These are phyloP conservation scores for Apogon hyalosoma DNA, from an alignment of 2,797 vertebrate species.

Conservation along the genomic window DNA sequence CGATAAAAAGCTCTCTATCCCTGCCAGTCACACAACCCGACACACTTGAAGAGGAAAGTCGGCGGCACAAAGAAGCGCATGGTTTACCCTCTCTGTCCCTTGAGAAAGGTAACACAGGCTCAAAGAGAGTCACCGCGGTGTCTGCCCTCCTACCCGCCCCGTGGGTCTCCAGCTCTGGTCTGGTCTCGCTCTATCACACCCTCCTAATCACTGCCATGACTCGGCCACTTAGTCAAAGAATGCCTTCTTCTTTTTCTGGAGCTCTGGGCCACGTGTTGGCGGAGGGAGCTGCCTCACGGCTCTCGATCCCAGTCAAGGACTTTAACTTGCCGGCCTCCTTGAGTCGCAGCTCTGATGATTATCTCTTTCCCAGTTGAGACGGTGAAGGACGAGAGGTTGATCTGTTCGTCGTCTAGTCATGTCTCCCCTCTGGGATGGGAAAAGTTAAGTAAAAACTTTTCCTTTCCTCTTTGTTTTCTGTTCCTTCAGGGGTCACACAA, in stretches of 20 bases:
- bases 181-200: constrained; percentile 75
- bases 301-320: constrained; percentile 32
- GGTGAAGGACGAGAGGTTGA: constrained; percentile 16
- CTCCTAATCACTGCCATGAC: constrained; percentile 76
- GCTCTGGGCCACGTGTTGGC: constrained; percentile 60
- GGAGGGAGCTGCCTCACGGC: constrained; percentile 47
- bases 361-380: constrained; percentile 36
- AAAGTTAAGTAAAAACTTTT: constrained; percentile 45
- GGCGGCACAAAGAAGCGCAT: constrained; percentile 64
- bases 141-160: constrained; percentile 47
- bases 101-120: constrained; percentile 51
- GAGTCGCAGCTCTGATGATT: constrained; percentile 18
- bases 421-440: not conserved
- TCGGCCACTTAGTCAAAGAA: constrained; percentile 74
- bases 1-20: constrained; percentile 71
- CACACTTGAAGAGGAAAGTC: constrained; percentile 52
- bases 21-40: constrained; percentile 41
- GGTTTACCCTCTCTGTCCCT: constrained; percentile 68
- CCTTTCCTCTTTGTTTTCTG: constrained; percentile 12
- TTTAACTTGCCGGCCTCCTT: constrained; percentile 23
- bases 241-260: constrained; percentile 68
- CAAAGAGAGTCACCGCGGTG: constrained; percentile 49
- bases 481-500: constrained; percentile 23
- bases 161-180: constrained; percentile 53
- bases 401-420: constrained; percentile 17